Percentiles rank a stretch among this genome's conserved stretches.
Evolutionary conservation across 2,888 invertebrate genomes (phyloP).

Genomic region (Timandra comae): DNA sequence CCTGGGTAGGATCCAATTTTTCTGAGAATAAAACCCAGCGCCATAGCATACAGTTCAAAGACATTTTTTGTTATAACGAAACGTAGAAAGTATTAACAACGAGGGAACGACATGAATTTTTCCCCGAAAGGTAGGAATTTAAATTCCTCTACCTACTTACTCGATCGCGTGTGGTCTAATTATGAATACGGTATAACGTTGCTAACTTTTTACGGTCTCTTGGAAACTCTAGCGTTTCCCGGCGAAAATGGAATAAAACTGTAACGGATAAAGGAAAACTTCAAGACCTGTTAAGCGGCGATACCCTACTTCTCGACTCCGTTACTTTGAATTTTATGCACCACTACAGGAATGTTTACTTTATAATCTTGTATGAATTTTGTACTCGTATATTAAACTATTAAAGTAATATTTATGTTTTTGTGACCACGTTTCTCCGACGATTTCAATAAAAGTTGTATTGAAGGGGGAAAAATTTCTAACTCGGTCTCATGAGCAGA

Average conservation of each 20-base stretch:
- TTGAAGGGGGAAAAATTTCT: too few species aligned
- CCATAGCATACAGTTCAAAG: constrained; percentile 58
- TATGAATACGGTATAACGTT: constrained; percentile 55
- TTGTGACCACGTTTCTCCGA: too few species aligned
- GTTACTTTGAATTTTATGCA: constrained; percentile 47
- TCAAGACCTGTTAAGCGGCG: constrained; percentile 44
- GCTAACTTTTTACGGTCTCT: constrained; percentile 34
- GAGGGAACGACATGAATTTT: constrained; percentile 58
- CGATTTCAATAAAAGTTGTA: too few species aligned
- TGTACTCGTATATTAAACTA: constrained; percentile 16
- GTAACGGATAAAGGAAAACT: constrained; percentile 49
- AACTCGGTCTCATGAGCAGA: too few species aligned
- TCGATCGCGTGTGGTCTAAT: constrained; percentile 74
- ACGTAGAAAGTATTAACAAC: constrained; percentile 62
- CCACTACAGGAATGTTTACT: constrained; percentile 33
- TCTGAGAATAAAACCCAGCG: constrained; percentile 56
- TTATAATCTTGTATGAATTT: constrained; percentile 2
- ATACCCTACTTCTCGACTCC: constrained; percentile 46
- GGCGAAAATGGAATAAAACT: constrained; percentile 46
- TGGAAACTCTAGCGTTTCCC: constrained; percentile 39
- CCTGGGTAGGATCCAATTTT: constrained; percentile 37
- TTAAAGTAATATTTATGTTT: too few species aligned
- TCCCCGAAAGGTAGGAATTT: constrained; percentile 63
- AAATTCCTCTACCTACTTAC: constrained; percentile 61
- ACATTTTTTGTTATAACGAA: constrained; percentile 58